Base-by-base conservation (phyloP, 1,140 invertebrate species). In the Macrobrachium nipponense region DNA sequence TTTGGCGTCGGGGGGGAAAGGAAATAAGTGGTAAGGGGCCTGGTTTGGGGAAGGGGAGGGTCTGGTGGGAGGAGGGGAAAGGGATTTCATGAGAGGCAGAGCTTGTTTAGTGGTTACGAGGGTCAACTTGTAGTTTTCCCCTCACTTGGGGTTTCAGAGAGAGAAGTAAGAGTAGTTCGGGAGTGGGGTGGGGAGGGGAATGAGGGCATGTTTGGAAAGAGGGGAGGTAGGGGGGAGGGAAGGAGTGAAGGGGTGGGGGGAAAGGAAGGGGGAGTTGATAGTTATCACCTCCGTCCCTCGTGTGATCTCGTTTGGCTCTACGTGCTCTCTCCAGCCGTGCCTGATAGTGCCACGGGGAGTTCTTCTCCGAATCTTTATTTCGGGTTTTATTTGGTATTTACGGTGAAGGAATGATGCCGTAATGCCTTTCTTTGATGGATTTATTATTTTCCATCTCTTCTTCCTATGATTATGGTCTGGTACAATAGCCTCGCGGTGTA, bases 71-170 rank as follows among this genome's bases (percentile, higher is more conserved):
- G 66, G 43, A 70, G 58, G 27, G 62, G 64, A 43, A 70, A 36
- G 79, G 64, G 43, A 66, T 72, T 76, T 83, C 81, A 76, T 77
- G 72, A 83, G 59, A 82, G 80, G 77, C 76, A 59, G 77, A 86
- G 60, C 76, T 86, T 86, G 83, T 80, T 86, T 86, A 86, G 62
- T 86, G 83, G 83, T 86, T 86, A 86, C 83, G 83, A 86, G 83
- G 83, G 83, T 86, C 83, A 86, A 73, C 75, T 79, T 86, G 83
- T 86, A 86, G 83, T 86, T 86, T 86, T 70, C 66, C 64, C 72
- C 72, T 58, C 27, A 36, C 27, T 36, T 36, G 27, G 27, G 27
- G 27, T 36, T 36, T 36, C 27, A 36, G 1, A 36, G 27, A 36
- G 27, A 36, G 27, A 36, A 36, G 27, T 36, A 36, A 36, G 27